Base-by-base conservation (phyloP, 1,140 invertebrate species). In the Sitobion miscanthi region DNA sequence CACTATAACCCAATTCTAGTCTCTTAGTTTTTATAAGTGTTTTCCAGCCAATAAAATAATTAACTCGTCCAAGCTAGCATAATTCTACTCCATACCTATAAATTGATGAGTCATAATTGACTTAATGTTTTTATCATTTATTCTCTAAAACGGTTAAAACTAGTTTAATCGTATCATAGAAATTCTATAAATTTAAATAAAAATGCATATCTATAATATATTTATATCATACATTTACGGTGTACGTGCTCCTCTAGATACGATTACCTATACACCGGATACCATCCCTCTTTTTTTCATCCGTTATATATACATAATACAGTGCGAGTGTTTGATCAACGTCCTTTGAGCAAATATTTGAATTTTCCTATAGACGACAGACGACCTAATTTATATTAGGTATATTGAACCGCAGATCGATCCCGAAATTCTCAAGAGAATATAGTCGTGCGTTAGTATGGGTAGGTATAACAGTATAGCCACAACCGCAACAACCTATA, bases 261-360 rank as follows among this genome's bases (percentile, higher is more conserved):
- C 23, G 14, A n/a, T 77, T n/a, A 77, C 4, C 62, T n/a, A 5
- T 77, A 77, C 62, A 77, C 30, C 62, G n/a, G 30, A 77, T 77
- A n/a, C 62, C 30, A 77, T 77, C 2, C n/a, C 9, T 52, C 25
- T 47, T 62, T n/a, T 62, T n/a, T 77, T 77, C 30, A 77, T 11
- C n/a, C 62, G 5, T 11, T 69, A 62, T 57, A 69, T 77, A 20
- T 77, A n/a, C 62, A 77, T 77, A n/a, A 77, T 77, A 77, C 14
- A 77, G 30, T 77, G 62, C 4, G 4, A 77, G n/a, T 77, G 62
- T 77, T 77, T 77, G 62, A 77, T 77, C 62, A n/a, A n/a, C 62
- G 62, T 77, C 62, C 62, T 77, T 77, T 77, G 62, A 77, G n/a
- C 62, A 77, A 77, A 77, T 77, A 77, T 77, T 77, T 77, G 30